Evolutionary conservation across 2,888 invertebrate species (phyloP).

Genomic region (Blera fallax): DNA sequence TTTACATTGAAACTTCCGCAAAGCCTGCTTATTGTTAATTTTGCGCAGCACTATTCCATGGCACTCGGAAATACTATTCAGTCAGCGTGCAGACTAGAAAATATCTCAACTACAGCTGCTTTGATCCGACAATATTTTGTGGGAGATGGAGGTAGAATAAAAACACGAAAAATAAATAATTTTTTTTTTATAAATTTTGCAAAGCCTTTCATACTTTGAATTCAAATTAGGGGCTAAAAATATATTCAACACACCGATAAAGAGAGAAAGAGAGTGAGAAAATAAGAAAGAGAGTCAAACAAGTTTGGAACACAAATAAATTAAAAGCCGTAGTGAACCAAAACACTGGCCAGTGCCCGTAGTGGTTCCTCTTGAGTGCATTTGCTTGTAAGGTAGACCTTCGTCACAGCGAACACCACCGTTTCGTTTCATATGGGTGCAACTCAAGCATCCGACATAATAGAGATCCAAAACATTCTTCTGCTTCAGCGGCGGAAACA

Average conservation of each 20-base stretch:
- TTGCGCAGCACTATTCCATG: constrained; percentile 23
- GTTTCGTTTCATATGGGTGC: constrained; percentile 74
- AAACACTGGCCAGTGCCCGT: constrained; percentile 58
- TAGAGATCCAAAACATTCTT: constrained; percentile 72
- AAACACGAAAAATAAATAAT: constrained; percentile 13
- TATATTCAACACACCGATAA: constrained; percentile 61
- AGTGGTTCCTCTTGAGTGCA: constrained; percentile 81
- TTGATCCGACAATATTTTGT: constrained; percentile 30
- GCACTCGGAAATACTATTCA: constrained; percentile 23
- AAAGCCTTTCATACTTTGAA: constrained; percentile 68
- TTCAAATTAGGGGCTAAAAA: constrained; percentile 69
- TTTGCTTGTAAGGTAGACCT: constrained; percentile 81
- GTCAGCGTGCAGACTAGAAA: constrained; percentile 43
- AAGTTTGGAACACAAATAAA: constrained; percentile 67
- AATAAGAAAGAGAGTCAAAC: constrained; percentile 50
- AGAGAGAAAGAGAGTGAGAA: constrained; percentile 43
- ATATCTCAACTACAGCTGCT: constrained; percentile 37
- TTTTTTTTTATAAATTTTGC: constrained; percentile 60
- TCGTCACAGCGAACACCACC: constrained; percentile 74
- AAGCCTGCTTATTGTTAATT: constrained; percentile 67
- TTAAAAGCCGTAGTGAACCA: constrained; percentile 73
- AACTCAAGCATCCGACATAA: constrained; percentile 72
- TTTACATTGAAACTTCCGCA: constrained; percentile 67
- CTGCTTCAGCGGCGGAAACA: constrained; percentile 71
- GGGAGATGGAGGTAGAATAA: neutral